Base-by-base conservation (phyloP, 2,797 vertebrate genomes). In the Artibeus lituratus region DNA sequence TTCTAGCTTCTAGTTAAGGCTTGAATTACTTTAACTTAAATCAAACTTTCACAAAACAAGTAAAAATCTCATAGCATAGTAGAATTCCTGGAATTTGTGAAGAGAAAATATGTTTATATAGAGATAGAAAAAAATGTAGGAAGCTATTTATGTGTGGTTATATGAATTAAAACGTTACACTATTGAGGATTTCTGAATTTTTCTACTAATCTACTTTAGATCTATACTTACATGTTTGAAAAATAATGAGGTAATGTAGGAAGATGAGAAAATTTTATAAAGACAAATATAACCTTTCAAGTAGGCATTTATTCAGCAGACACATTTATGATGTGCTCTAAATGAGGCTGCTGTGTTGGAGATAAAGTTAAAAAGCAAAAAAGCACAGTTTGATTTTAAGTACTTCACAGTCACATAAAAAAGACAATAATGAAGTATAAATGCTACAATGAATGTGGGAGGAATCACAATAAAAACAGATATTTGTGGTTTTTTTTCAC, bases 351-450 rank as follows among this genome's bases (percentile, higher is more conserved):
- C 8, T 73, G 7, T 59, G 24, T 35, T 87, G 37, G n/a, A 80
- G 42, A 35, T 80, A 78, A 53, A 74, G n/a, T 76, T 81, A 29
- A 53, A 70, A 80, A 74, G 9, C 57, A 10, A 18, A 26, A 92
- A 69, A n/a, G n/a, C 3, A n/a, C 39, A 92, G 90, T 49, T n/a
- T 90, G 47, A 77, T 80, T 90, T 95, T 84, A 73, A 76, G 42
- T 49, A 76, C 8, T 22, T 92, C 37, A 69, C 12, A 87, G 55
- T 18, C 42, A 80, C 44, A 85, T 49, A 89, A 84, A 82, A 9
- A 82, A 7, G 15, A 62, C 9, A 91, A 22, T n/a, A n/a, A 81
- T 35, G 92, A 86, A 26, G 29, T 11, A 39, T 67, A 51, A 90
- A n/a, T 62, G 8, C 26, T 37, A 32, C 35, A 86, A 59, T 35